Evolutionary conservation across 2,888 invertebrate genomes (phyloP).

Genomic region (Caradrina kadenii): DNA sequence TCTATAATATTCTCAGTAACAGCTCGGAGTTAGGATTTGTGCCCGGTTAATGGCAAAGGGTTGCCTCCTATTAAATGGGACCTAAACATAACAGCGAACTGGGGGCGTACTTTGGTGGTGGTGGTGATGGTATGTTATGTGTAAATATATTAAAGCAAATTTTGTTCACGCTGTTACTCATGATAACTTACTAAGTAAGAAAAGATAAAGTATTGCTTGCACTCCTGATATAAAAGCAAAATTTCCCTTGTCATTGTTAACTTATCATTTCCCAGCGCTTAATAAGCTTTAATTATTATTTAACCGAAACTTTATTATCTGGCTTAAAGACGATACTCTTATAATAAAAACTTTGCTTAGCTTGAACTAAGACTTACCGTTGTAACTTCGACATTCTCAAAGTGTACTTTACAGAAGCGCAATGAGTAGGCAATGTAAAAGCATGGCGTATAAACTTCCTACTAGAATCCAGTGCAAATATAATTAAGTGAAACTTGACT

Average conservation of each 20-base stretch:
- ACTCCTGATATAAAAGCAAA: not conserved
- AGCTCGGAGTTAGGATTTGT: too few relatives aligned
- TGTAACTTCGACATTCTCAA: slow-evolving; percentile 51
- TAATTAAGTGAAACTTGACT: slow-evolving; percentile 22
- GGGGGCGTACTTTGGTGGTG: too few relatives aligned
- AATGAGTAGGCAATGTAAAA: slow-evolving; percentile 35
- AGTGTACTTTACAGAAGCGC: slow-evolving; percentile 41
- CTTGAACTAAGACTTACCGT: slow-evolving; percentile 39
- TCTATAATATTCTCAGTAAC: too few relatives aligned
- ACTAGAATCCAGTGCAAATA: slow-evolving; percentile 12
- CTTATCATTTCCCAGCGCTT: slow-evolving; percentile 17
- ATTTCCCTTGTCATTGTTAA: slow-evolving; percentile 20
- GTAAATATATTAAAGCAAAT: too few relatives aligned
- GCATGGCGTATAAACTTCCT: not conserved
- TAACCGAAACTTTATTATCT: slow-evolving; percentile 42
- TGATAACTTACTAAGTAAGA: too few relatives aligned
- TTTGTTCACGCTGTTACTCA: too few relatives aligned
- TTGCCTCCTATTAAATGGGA: too few relatives aligned
- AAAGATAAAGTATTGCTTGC: too few relatives aligned
- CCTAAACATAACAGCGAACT: too few relatives aligned
- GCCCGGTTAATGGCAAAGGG: too few relatives aligned
- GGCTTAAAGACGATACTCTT: slow-evolving; percentile 29
- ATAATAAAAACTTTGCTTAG: slow-evolving; percentile 50
- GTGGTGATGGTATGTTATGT: too few relatives aligned
- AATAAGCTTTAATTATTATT: slow-evolving; percentile 30